Evolutionary conservation across 2,113 vertebrate genomes (phyloP), one percentile per base, ranked within the genome.

Genomic region (Vireo altiloquus): DNA sequence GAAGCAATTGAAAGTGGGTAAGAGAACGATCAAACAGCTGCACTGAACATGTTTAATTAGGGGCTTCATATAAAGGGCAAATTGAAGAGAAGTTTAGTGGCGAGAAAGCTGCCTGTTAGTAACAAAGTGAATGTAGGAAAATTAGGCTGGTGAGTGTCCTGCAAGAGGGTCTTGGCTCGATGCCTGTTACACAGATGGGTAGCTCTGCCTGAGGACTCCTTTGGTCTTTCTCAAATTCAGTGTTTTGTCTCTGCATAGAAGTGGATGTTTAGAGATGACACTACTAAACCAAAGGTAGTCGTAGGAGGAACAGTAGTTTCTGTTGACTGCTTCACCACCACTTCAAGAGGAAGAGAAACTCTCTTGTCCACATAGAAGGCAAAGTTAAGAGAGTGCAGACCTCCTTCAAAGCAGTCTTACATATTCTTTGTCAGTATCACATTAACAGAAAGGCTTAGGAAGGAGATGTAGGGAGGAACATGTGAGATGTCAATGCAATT

Each of bases 401-500:
- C 37, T 89, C 13, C 19, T 83, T 72, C 28, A 69, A 19, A 40
- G 19, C 15, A 9, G 22, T 57, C 33, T 69, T 77, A 7, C 3
- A 1, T 64, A 12, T 39, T 63, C 37, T 53, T 64, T 75, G 63
- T 82, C 70, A 63, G 15, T 24, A 17, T 68, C 35, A 20, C 8
- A 2, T 74, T 59, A 60, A 54, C 4, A 39, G 21, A 56, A 57
- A 4, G 4, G 15, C 40, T 87, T 61, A 46, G 49, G 37, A 66
- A 9, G 21, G 11, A 64, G 17, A 6, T 42, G 1, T 42, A 30
- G 65, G 28, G 28, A 70, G 42, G 25, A 81, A 42, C 31, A 50
- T 0, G 0, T 42, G 24, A 84, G 15, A 7, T 59, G 27, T 60
- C 30, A 31, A 0, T 50, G 30, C 0, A 4, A 16, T 57, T 8